phyloP scores from a whole-genome alignment of 2,113 vertebrate species.

The Balaenoptera acutorostrata region DNA sequence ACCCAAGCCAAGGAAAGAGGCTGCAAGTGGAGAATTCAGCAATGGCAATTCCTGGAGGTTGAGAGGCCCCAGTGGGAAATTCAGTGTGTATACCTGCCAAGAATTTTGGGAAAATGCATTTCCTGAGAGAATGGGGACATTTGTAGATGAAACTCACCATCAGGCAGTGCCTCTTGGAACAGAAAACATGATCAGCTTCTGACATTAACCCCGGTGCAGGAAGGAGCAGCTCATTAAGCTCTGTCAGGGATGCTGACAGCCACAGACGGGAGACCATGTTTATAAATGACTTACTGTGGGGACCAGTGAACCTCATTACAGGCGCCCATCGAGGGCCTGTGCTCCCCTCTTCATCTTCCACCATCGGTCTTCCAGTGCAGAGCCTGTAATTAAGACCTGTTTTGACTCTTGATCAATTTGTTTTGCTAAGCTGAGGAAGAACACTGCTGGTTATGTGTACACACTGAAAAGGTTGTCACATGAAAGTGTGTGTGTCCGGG shows the following conservation, averaged over 20 bases:
- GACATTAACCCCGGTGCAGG: conserved; percentile 76
- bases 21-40: neutral
- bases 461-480: neutral
- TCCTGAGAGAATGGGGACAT: conserved; percentile 66
- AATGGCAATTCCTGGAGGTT: neutral
- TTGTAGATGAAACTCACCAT: conserved; percentile 70
- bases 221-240: conserved; percentile 81
- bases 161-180: conserved; percentile 45
- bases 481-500: neutral
- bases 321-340: conserved; percentile 15
- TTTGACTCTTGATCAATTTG: conserved; percentile 67
- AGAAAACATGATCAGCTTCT: conserved; percentile 75
- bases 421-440: conserved; percentile 53
- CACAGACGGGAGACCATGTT: conserved; percentile 70
- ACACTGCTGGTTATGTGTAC: conserved; percentile 32
- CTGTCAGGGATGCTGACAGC: conserved; percentile 77
- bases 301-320: conserved; percentile 72
- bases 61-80: neutral
- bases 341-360: conserved; percentile 54
- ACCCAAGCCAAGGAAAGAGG: neutral
- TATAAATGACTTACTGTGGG: conserved; percentile 77
- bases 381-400: conserved; percentile 65
- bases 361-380: conserved; percentile 60
- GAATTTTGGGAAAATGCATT: conserved; percentile 71
- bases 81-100: neutral